Base-by-base conservation (phyloP, 2,888 invertebrate genomes). In the Eupithecia exiguata region DNA sequence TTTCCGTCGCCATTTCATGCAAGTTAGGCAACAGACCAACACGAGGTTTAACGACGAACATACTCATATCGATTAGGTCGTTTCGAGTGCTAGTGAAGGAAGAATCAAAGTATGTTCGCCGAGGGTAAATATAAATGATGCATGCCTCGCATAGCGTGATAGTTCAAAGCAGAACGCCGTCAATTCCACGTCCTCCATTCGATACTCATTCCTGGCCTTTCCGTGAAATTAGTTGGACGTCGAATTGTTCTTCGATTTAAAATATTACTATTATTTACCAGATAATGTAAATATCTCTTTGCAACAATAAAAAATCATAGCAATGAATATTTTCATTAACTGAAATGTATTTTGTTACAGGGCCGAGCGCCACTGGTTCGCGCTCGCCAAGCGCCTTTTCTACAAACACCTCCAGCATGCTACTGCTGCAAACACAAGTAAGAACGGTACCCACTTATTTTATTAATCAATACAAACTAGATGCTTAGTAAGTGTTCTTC, bases 361-460 rank as follows among this genome's bases (percentile, higher is more conserved):
- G 95, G 92, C 94, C 95, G 90, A 95, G 94, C 93, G 93, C 93
- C 87, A 86, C 92, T 88, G 94, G 92, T 88, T 92, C 94, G 92
- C 94, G 94, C 92, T 94, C 94, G 91, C 94, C 95, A 95, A 90
- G 94, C 94, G 92, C 95, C 84, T 93, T 90, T 83, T 84, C 95
- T 88, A 90, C 95, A 86, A 95, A 94, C 89, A 94, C 95, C 88
- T 95, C 98, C 97, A 98, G 97, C 96, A 98, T 98, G 98, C 97
- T 98, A 96, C 97, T 98, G 93, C 96, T 98, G 96, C 98, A 98
- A 95, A 97, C 98, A 95, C 98, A 97, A 96, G 98, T 98, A 91
- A 95, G 96, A 92, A 40, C n/a, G 1, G 4, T 66, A 25, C 30
- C 30, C 1, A 30, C 35, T 35, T 35, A 18, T 35, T 62, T 66